Evolutionary conservation across 2,113 vertebrate genomes (phyloP).

Genomic region (Rostratula benghalensis): DNA sequence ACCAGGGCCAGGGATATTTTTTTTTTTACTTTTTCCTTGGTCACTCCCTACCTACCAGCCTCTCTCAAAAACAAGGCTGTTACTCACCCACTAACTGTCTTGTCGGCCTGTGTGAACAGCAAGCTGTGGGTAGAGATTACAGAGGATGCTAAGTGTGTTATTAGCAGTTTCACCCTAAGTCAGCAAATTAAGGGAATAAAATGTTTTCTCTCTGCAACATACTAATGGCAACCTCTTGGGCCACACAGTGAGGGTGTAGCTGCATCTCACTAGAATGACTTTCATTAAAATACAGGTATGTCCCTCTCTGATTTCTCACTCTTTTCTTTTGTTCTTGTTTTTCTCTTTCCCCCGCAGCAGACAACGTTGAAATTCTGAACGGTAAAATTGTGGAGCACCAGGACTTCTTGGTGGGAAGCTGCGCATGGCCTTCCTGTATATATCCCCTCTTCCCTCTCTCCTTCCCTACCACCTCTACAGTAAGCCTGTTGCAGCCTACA

Average conservation of each 20-base stretch:
- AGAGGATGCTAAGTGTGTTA: neutral
- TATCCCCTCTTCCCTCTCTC: constrained; percentile 70
- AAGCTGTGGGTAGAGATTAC: neutral
- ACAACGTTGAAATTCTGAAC: constrained; percentile 88
- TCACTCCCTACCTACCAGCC: neutral
- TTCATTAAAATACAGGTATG: neutral
- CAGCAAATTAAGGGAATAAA: constrained; percentile 16
- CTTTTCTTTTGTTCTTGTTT: constrained; percentile 31
- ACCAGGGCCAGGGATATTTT: neutral
- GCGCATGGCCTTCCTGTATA: constrained; percentile 84
- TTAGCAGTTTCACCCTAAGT: neutral
- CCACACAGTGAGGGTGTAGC: neutral
- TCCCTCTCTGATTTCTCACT: neutral
- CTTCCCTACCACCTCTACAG: constrained; percentile 87
- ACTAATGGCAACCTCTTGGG: neutral
- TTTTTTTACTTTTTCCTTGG: neutral
- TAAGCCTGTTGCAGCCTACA: constrained; percentile 89
- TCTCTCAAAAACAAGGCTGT: neutral
- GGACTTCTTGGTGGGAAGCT: constrained; percentile 86
- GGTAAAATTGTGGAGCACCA: constrained; percentile 85
- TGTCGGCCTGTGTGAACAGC: neutral
- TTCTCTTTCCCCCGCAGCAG: constrained; percentile 73
- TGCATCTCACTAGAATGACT: neutral
- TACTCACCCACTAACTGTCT: neutral
- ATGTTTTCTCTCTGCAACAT: neutral